Base-by-base conservation (phyloP, 2,113 vertebrate species). In the Sinocyclocheilus anshuiensis region DNA sequence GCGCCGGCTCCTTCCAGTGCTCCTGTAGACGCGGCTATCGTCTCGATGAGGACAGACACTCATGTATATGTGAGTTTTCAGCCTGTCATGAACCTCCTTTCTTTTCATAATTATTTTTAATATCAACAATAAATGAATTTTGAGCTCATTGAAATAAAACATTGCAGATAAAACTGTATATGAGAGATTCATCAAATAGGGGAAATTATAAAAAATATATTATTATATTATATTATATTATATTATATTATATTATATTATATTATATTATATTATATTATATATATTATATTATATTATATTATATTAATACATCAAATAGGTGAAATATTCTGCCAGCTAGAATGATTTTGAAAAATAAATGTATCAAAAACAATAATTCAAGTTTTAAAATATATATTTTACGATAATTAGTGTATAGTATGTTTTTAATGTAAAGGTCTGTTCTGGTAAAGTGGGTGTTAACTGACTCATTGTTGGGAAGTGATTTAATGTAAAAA, bases 1-100 rank as follows among this genome's bases (percentile, higher is more conserved):
- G 93, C 13, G 95, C 89, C 0, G 97, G 98, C 0, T 99, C 97
- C 0, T 98, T 97, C 92, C 96, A 93, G 90, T 99, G 98, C 13
- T 92, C 92, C 89, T 99, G 98, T 0, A 89, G 91, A 72, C 91
- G 91, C 0, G 97, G 97, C 13, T 95, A 95, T 93, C 95, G 89
- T 22, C 94, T 99, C 90, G 95, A 94, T 0, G 94, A 96, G 0
- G 95, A 99, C 91, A 94, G 95, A 0, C 93, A 91, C 67, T 94
- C 94, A 90, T 99, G 98, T 72, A 80, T 90, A 88, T 2, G 98
- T 99, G 90, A 97, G 97, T 93, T 81, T 48, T 48, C 76, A 72
- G 39, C 29, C 6, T 65, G 59, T 67, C 67, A 33, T 13, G 45
- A 48, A 48, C 11, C 10, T 48, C 2, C 10, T 48, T 48, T 48